phyloP scores from a whole-genome alignment of 2,888 invertebrate genomes.

The Eupithecia inturbata region DNA sequence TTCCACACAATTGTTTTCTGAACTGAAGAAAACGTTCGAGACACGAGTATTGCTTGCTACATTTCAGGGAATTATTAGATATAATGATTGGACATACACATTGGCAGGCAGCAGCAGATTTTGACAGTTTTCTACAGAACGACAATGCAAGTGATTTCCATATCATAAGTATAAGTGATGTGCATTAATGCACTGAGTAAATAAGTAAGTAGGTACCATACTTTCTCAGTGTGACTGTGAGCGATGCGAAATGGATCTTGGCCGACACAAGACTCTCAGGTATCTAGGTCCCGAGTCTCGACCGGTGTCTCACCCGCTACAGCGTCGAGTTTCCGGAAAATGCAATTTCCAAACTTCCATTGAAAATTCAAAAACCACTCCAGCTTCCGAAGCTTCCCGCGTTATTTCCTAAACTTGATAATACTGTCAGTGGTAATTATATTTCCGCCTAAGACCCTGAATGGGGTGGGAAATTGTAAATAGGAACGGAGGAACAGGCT shows the following conservation, averaged over 20 bases:
- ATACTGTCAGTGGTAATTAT: conserved; percentile 41
- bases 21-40: too few species aligned
- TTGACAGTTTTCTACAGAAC: neutral
- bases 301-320: neutral
- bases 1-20: neutral
- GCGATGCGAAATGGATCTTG: neutral
- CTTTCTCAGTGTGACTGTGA: neutral
- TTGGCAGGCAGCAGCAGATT: neutral
- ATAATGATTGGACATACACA: too few species aligned
- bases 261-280: neutral
- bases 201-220: too few species aligned
- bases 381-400: neutral
- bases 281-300: neutral
- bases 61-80: too few species aligned
- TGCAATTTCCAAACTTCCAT: neutral
- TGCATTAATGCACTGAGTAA: neutral
- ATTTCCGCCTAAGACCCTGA: conserved; percentile 33
- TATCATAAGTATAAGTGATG: too few species aligned
- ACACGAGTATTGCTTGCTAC: too few species aligned
- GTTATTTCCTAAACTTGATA: conserved; percentile 34
- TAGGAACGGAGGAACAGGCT: conserved; percentile 27
- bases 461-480: conserved; percentile 34
- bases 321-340: neutral
- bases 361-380: neutral
- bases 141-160: neutral